A percentile compares a stretch with the other conserved stretches of the same genome.
phyloP scores from a whole-genome alignment of 2,888 invertebrate species.

The Mellilla xanthometata region DNA sequence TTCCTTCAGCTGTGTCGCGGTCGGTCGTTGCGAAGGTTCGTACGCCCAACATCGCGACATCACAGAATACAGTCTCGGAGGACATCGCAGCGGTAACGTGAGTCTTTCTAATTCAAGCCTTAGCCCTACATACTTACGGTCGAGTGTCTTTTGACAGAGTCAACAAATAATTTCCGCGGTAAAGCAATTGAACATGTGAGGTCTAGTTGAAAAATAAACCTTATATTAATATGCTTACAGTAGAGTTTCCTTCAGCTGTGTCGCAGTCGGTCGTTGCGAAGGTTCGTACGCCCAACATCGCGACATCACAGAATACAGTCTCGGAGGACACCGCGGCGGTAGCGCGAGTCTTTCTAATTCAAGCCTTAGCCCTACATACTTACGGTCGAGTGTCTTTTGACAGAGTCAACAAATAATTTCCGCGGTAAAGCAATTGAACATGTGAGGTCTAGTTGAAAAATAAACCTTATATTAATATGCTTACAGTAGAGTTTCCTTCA shows the following conservation, averaged over 20 bases:
- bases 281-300: constrained; percentile 99
- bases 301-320: constrained; percentile 98
- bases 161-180: too few relatives aligned
- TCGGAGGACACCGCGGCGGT: too few relatives aligned
- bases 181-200: too few relatives aligned
- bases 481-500: constrained; percentile 89
- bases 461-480: not conserved
- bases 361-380: too few relatives aligned
- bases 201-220: not conserved
- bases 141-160: too few relatives aligned
- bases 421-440: too few relatives aligned
- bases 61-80: constrained; percentile 95
- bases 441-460: too few relatives aligned
- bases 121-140: not conserved
- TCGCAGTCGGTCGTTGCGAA: too few relatives aligned
- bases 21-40: constrained; percentile 96
- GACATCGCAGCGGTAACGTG: constrained; percentile 94
- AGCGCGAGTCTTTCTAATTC: constrained; percentile 90
- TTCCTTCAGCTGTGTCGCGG: constrained; percentile 95
- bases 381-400: too few relatives aligned
- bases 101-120: constrained; percentile 85
- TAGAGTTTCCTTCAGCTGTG: constrained; percentile 94
- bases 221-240: not conserved
- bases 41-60: constrained; percentile 99
- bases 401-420: too few relatives aligned